Percentiles rank a stretch among this genome's conserved stretches.
These are phyloP conservation scores for Prorops nasuta DNA, from an alignment of 1,140 invertebrate genomes.

Conservation along the genomic window DNA sequence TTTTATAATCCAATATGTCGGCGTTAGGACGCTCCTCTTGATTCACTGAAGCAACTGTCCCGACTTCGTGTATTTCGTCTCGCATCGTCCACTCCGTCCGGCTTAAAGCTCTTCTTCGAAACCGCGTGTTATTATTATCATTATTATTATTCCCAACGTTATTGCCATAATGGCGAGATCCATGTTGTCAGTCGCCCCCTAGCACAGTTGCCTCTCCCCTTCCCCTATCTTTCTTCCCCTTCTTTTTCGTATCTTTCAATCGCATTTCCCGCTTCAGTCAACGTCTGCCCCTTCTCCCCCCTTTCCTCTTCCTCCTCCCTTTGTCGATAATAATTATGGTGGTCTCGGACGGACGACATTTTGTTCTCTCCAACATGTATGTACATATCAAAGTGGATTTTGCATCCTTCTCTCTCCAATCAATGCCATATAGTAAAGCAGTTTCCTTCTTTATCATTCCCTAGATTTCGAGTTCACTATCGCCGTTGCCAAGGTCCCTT, in stretches of 20 bases:
- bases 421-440: too few relatives aligned
- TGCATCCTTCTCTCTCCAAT: too few relatives aligned
- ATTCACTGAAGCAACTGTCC: constrained; percentile 9
- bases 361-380: constrained; percentile 43
- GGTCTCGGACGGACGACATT: constrained; percentile 49
- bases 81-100: too few relatives aligned
- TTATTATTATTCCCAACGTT: constrained; percentile 22
- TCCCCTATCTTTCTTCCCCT: constrained; percentile 14
- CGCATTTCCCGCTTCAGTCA: constrained; percentile 26
- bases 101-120: too few relatives aligned
- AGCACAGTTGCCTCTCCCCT: constrained; percentile 7
- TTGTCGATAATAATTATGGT: constrained; percentile 49
- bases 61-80: neutral
- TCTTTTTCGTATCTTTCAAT: constrained; percentile 20
- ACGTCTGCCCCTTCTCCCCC: constrained; percentile 8
- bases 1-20: constrained; percentile 35
- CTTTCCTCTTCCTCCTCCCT: constrained; percentile 10
- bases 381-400: too few relatives aligned
- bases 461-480: too few relatives aligned
- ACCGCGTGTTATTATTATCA: constrained; percentile 30
- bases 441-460: constrained; percentile 20
- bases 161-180: constrained; percentile 40
- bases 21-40: constrained; percentile 14
- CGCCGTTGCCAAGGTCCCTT: too few relatives aligned
- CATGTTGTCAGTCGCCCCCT: constrained; percentile 36